Evolutionary conservation across 2,113 vertebrate species (phyloP), one percentile per base, ranked within the genome.

Genomic region (Condylura cristata): DNA sequence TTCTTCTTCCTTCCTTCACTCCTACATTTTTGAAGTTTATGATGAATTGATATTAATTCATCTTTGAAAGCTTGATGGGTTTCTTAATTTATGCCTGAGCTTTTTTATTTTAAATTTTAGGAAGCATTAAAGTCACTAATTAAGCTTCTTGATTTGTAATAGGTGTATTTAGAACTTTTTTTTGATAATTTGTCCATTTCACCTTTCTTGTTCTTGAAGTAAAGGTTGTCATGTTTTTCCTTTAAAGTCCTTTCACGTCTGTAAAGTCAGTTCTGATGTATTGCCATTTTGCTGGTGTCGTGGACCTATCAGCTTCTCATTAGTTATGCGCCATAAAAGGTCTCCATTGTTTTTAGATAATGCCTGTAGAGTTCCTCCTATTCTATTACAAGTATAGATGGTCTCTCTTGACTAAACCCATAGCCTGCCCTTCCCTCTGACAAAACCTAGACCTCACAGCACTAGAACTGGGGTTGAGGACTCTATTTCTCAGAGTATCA

Each of bases 161-260:
- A 68, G 68, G 16, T 63, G 0, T 79, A 61, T 84, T 63, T 90
- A 56, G 26, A 65, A 71, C 20, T 65, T 90, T 53, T 65, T 72
- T 74, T 94, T 85, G 48, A 10, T 83, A 56, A 68, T 75, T 89
- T 80, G 28, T 76, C 39, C n/a, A 30, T 89, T 71, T 94, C 22
- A 63, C 63, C 44, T 79, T 39, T 53, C 20, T 78, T 82, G 37
- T n/a, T 79, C 34, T 48, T 65, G 51, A 32, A 13, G 48, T 24
- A 12, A 66, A 70, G 72, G 85, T 63, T 32, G 37, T 86, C 39
- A 68, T 78, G 46, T 24, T 30, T 94, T 94, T 32, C 12, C 39
- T 41, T 84, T 61, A 34, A 71, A 48, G 76, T 84, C 39, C 24
- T 76, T 86, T 86, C 70, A 48, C 61, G 79, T 71, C 56, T 78